These are phyloP conservation scores for Hemibagrus wyckioides DNA, from an alignment of 2,113 vertebrate genomes.

Conservation along the genomic window DNA sequence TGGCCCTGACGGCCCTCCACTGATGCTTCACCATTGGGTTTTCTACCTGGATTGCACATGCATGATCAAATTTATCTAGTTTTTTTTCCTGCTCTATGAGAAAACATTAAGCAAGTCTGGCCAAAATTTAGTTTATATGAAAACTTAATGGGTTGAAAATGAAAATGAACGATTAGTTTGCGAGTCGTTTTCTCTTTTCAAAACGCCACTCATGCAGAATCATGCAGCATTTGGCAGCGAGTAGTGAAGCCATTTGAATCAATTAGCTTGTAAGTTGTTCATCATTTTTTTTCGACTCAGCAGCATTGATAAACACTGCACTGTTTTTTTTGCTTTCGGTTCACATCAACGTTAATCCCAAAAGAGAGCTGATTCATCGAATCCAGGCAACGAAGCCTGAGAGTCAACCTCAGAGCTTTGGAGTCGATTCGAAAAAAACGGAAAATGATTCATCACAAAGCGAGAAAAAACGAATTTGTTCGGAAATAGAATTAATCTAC, in stretches of 20 bases:
- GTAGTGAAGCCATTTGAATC: background rate
- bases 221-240: background rate
- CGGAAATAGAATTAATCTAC: background rate
- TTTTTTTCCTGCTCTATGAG: background rate
- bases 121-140: background rate
- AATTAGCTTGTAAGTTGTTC: background rate
- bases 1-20: too few relatives aligned
- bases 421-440: background rate
- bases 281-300: background rate
- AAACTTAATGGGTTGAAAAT: background rate
- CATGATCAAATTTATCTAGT: background rate
- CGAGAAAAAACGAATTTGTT: background rate
- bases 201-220: background rate
- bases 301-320: background rate
- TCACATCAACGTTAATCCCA: background rate
- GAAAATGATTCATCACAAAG: background rate
- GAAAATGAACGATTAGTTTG: background rate
- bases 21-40: background rate
- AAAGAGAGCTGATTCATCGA: background rate
- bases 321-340: background rate
- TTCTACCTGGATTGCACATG: background rate
- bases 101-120: background rate
- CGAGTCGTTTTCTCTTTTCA: too few relatives aligned
- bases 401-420: background rate
- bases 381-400: background rate